Evolutionary conservation across 1,140 invertebrate species (phyloP).

Genomic region (Caenorhabditis tropicalis): DNA sequence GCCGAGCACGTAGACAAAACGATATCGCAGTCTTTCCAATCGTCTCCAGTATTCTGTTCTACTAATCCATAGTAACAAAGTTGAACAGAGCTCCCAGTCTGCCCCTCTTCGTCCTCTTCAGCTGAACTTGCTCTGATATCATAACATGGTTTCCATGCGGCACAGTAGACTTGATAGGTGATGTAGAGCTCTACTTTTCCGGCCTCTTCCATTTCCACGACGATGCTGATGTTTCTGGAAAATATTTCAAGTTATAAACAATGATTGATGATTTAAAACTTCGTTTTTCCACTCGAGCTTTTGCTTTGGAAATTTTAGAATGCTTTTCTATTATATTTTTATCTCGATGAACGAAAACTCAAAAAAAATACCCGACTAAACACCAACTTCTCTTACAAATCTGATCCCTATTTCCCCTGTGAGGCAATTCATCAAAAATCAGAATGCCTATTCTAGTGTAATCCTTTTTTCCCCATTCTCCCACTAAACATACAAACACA

Average conservation of each 20-base stretch:
- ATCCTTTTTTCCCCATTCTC: background rate
- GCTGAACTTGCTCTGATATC: constrained; percentile 67
- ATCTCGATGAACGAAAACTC: too few species aligned
- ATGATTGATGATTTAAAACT: too few species aligned
- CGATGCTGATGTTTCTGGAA: constrained; percentile 63
- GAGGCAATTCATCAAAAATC: constrained; percentile 8
- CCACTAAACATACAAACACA: background rate
- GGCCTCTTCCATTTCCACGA: constrained; percentile 61
- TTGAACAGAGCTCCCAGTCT: constrained; percentile 56
- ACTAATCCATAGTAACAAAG: constrained; percentile 74
- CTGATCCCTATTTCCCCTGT: too few species aligned
- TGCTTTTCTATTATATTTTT: too few species aligned
- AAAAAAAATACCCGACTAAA: background rate
- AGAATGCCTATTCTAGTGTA: background rate
- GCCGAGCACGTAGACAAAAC: constrained; percentile 73
- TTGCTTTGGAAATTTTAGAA: too few species aligned
- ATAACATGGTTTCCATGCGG: constrained; percentile 66
- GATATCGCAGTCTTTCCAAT: constrained; percentile 73
- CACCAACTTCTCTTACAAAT: constrained; percentile 2
- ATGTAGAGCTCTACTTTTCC: constrained; percentile 60
- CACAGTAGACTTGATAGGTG: constrained; percentile 70
- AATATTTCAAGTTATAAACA: too few species aligned
- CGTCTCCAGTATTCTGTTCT: constrained; percentile 73
- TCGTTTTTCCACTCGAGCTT: too few species aligned
- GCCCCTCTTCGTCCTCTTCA: constrained; percentile 32